phyloP scores from a whole-genome alignment of 2,888 invertebrate genomes.

The Autographa gamma region DNA sequence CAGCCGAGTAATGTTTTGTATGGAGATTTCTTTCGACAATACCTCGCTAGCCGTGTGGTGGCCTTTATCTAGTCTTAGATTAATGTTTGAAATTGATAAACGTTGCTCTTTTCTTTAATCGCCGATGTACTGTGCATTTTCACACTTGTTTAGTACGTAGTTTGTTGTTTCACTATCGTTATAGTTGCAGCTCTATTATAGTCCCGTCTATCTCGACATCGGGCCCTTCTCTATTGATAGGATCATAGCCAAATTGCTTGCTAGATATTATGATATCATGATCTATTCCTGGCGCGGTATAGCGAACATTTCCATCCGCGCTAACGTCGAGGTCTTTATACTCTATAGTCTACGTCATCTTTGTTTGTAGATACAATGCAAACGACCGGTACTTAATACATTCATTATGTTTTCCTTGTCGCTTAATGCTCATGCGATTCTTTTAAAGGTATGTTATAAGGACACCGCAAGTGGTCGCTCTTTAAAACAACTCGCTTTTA shows the following conservation, averaged over 20 bases:
- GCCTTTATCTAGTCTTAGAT: constrained; percentile 87
- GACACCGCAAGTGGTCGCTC: constrained; percentile 82
- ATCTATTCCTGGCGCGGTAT: constrained; percentile 80
- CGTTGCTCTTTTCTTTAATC: constrained; percentile 65
- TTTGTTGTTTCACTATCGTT: constrained; percentile 21
- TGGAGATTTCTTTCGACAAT: constrained; percentile 88
- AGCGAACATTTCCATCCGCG: constrained; percentile 72
- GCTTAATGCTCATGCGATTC: constrained; percentile 66
- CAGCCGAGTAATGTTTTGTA: constrained; percentile 87
- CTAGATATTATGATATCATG: constrained; percentile 82
- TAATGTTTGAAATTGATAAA: constrained; percentile 85
- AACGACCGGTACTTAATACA: constrained; percentile 69
- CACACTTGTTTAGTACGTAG: constrained; percentile 36
- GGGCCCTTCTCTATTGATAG: constrained; percentile 63
- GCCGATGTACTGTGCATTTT: constrained; percentile 48
- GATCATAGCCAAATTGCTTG: constrained; percentile 71
- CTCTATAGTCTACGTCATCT: constrained; percentile 68
- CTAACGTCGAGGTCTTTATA: constrained; percentile 78
- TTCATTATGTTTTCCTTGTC: constrained; percentile 71
- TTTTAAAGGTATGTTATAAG: constrained; percentile 72
- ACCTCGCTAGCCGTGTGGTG: constrained; percentile 78
- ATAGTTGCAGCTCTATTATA: constrained; percentile 39
- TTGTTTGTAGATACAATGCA: constrained; percentile 70
- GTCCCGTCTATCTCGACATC: constrained; percentile 45
- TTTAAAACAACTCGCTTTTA: constrained; percentile 77